phyloP scores from a whole-genome alignment of 2,797 vertebrate genomes.

The Jordanella pulchra region DNA sequence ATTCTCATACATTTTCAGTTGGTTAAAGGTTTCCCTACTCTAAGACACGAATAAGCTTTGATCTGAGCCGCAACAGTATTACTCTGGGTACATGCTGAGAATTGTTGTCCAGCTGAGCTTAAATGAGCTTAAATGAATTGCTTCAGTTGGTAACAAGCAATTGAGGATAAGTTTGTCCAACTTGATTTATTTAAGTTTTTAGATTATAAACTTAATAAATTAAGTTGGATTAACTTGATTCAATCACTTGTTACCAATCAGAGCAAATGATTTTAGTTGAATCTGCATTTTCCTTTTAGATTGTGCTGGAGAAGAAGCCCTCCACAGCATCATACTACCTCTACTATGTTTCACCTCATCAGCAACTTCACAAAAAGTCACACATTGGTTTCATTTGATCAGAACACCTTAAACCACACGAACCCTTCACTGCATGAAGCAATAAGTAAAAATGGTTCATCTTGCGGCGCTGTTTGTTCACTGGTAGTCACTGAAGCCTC shows the following conservation, averaged over 20 bases:
- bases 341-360: not conserved
- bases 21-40: not conserved
- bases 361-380: not conserved
- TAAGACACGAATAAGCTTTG: not conserved
- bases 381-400: not conserved
- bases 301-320: not conserved
- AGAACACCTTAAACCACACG: not conserved
- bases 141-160: too few species aligned
- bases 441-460: too few species aligned
- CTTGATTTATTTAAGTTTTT: too few species aligned
- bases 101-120: not conserved
- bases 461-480: not conserved
- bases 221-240: too few species aligned
- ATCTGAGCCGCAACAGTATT: not conserved
- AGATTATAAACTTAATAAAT: too few species aligned
- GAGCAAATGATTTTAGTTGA: too few species aligned
- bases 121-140: too few species aligned
- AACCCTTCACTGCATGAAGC: not conserved
- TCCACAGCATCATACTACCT: not conserved
- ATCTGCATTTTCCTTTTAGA: too few species aligned
- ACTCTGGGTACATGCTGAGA: not conserved
- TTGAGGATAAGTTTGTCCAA: too few species aligned
- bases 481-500: not conserved
- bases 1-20: not conserved
- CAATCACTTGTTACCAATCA: too few species aligned